phyloP scores from a whole-genome alignment of 2,888 invertebrate genomes.

The Nezara viridula region DNA sequence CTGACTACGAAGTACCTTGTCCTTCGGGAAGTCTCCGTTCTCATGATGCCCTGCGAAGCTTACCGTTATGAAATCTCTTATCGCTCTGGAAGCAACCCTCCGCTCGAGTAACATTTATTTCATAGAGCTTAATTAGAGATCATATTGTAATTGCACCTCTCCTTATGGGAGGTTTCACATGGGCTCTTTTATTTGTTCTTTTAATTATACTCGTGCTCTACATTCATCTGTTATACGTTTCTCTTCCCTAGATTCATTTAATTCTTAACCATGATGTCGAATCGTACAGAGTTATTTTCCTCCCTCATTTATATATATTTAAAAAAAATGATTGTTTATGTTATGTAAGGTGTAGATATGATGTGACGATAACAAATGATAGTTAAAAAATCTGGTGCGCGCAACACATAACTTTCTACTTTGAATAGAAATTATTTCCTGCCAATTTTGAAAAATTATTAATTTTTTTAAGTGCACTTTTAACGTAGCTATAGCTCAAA shows the following conservation, averaged over 20 bases:
- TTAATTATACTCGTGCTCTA: not conserved
- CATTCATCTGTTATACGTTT: not conserved
- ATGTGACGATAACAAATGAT: too few relatives aligned
- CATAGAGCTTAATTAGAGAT: not conserved
- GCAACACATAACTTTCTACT: too few relatives aligned
- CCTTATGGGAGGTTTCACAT: constrained; percentile 12
- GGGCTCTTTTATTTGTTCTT: not conserved
- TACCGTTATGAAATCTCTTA: not conserved
- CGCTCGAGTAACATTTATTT: not conserved
- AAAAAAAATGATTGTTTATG: too few relatives aligned
- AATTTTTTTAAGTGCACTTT: too few relatives aligned
- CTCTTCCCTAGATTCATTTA: not conserved
- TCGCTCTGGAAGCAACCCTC: not conserved
- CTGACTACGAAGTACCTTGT: not conserved
- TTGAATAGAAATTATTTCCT: too few relatives aligned
- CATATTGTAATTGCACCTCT: constrained; percentile 9
- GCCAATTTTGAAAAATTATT: too few relatives aligned
- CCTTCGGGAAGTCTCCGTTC: not conserved
- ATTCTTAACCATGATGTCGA: not conserved
- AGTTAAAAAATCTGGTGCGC: too few relatives aligned
- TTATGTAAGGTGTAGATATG: too few relatives aligned
- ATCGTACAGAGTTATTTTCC: not conserved
- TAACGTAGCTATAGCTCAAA: too few relatives aligned
- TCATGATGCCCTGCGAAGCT: not conserved
- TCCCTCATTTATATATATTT: too few relatives aligned